Conservation (phyloP, 2,797 vertebrate genomes). For the Pseudochirops cupreus region DNA sequence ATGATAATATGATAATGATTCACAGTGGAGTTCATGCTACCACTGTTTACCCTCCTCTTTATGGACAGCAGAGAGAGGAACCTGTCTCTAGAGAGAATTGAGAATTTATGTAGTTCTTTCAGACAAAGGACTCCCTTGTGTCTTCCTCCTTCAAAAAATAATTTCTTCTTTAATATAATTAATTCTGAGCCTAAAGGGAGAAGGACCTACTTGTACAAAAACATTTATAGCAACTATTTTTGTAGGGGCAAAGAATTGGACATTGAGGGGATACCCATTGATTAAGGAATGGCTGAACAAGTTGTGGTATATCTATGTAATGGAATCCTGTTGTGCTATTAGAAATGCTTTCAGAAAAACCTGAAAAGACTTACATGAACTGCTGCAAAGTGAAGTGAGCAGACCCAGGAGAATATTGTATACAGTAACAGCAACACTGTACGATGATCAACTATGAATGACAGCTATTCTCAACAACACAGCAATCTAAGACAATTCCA, state of each 20-base stretch:
- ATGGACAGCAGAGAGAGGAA: background rate
- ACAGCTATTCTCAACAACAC: background rate
- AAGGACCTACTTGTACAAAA: background rate
- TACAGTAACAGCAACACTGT: background rate
- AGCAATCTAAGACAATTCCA: background rate
- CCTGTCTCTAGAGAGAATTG: background rate
- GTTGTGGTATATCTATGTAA: background rate
- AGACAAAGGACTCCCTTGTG: background rate
- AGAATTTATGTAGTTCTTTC: background rate
- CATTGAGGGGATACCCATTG: background rate
- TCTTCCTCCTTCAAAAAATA: background rate
- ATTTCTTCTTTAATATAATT: background rate
- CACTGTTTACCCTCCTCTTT: background rate
- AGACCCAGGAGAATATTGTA: background rate
- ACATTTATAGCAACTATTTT: background rate
- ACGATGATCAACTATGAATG: background rate
- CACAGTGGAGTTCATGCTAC: background rate
- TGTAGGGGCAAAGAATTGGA: background rate
- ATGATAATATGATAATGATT: background rate
- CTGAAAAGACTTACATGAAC: background rate
- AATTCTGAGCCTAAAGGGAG: background rate
- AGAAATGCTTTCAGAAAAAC: background rate
- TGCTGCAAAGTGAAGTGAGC: background rate
- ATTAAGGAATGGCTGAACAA: background rate
- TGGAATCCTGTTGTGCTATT: background rate